These are phyloP conservation scores for Nyctibius bracteatus DNA, from an alignment of 2,113 vertebrate genomes.

Conservation along the genomic window DNA sequence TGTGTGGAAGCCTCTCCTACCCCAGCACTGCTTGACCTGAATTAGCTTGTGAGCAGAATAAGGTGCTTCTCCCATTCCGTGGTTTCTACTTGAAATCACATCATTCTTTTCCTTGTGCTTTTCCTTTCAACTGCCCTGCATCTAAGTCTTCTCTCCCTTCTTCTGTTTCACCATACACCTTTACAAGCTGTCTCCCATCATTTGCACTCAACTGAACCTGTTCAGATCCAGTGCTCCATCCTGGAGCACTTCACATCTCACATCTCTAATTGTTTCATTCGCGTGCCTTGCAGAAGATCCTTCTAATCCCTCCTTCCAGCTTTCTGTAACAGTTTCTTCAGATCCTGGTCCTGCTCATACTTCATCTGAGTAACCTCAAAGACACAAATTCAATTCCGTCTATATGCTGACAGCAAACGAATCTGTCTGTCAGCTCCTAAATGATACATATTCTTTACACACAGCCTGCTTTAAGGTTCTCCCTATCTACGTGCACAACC, in stretches of 20 bases:
- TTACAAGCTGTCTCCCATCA: not conserved
- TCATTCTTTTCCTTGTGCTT: not conserved
- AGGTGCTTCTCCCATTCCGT: not conserved
- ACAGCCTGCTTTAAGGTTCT: not conserved
- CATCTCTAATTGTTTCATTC: not conserved
- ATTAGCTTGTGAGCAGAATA: not conserved
- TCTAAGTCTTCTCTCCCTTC: not conserved
- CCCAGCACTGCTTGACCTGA: not conserved
- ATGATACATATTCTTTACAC: not conserved
- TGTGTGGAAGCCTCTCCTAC: not conserved
- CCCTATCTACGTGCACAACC: not conserved
- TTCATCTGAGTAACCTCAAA: not conserved
- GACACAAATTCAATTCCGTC: not conserved
- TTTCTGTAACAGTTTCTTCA: not conserved
- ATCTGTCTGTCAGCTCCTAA: not conserved
- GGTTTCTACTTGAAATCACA: not conserved
- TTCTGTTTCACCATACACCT: not conserved
- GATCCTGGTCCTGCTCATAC: not conserved
- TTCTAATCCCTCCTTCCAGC: not conserved
- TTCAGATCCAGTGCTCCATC: not conserved
- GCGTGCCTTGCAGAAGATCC: not conserved
- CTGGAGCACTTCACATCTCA: not conserved
- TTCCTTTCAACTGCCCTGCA: not conserved
- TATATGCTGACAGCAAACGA: not conserved
- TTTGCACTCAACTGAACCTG: not conserved